Evolutionary conservation across 2,888 invertebrate genomes (phyloP).

Genomic region (Bombylius discolor): DNA sequence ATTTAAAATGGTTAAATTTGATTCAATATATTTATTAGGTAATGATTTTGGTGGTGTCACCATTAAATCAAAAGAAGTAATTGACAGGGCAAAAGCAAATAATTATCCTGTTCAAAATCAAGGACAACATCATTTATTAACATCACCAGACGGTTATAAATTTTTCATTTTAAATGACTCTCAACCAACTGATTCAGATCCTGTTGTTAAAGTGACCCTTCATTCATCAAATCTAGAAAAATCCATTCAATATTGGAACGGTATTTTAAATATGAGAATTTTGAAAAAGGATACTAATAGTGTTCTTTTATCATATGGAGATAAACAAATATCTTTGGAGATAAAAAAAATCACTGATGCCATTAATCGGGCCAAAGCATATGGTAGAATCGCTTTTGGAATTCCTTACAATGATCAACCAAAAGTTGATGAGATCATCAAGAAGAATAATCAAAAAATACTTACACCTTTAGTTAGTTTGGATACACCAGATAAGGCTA

Average conservation of each 20-base stretch:
- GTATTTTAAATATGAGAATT: conserved; percentile 59
- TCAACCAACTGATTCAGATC: conserved; percentile 57
- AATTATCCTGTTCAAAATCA: conserved; percentile 62
- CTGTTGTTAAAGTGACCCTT: conserved; percentile 65
- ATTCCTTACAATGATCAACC: conserved; percentile 67
- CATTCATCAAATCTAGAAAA: conserved; percentile 61
- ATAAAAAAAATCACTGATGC: conserved; percentile 37
- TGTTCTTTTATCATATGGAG: conserved; percentile 54
- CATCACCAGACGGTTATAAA: conserved; percentile 87
- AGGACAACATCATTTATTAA: conserved; percentile 47
- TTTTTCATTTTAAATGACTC: conserved; percentile 67
- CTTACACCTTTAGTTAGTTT: conserved; percentile 82
- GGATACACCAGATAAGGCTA: conserved; percentile 94
- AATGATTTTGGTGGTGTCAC: conserved; percentile 86
- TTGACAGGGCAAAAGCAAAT: conserved; percentile 55
- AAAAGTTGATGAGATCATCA: conserved; percentile 59
- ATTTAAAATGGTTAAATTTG: not conserved
- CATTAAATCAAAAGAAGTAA: conserved; percentile 61
- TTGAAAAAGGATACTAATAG: conserved; percentile 49
- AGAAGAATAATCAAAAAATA: conserved; percentile 57
- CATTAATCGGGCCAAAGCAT: conserved; percentile 77
- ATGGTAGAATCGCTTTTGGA: conserved; percentile 90
- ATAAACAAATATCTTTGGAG: conserved; percentile 64
- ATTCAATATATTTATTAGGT: conserved; percentile 18
- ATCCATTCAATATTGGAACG: conserved; percentile 76